These are phyloP conservation scores for Syndactyla subalaris DNA, from an alignment of 2,797 vertebrate genomes.

Conservation along the genomic window DNA sequence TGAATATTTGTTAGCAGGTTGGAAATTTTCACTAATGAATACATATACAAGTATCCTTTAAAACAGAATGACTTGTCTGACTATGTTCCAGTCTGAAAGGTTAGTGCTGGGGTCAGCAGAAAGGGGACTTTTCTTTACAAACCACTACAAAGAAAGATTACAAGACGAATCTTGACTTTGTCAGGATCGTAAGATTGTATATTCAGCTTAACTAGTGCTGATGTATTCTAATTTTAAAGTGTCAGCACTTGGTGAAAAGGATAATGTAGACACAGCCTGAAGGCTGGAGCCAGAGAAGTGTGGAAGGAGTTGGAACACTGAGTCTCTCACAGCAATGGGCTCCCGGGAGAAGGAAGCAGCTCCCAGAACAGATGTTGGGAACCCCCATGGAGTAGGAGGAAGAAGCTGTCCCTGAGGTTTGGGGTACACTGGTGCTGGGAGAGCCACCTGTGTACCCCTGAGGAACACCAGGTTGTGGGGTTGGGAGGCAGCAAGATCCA, in stretches of 20 bases:
- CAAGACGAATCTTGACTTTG: not conserved
- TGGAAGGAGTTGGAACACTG: not conserved
- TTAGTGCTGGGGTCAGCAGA: not conserved
- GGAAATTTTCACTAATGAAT: not conserved
- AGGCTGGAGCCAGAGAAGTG: not conserved
- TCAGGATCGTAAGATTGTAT: not conserved
- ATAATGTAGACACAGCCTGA: not conserved
- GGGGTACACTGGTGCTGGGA: not conserved
- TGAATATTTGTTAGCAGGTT: not conserved
- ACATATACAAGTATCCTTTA: not conserved
- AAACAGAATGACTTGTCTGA: not conserved
- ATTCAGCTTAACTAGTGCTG: not conserved
- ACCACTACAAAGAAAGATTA: not conserved
- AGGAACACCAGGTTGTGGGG: not conserved
- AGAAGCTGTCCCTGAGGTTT: not conserved
- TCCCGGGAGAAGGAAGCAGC: not conserved
- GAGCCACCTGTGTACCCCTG: not conserved
- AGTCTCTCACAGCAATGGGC: not conserved
- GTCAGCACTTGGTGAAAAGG: not conserved
- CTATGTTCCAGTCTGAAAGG: not conserved
- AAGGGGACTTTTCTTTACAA: not conserved
- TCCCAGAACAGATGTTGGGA: not conserved
- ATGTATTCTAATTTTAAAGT: not conserved
- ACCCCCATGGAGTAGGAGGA: not conserved
- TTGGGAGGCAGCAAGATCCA: not conserved